phyloP scores from a whole-genome alignment of 2,888 invertebrate genomes.

The Parelbella ahira region DNA sequence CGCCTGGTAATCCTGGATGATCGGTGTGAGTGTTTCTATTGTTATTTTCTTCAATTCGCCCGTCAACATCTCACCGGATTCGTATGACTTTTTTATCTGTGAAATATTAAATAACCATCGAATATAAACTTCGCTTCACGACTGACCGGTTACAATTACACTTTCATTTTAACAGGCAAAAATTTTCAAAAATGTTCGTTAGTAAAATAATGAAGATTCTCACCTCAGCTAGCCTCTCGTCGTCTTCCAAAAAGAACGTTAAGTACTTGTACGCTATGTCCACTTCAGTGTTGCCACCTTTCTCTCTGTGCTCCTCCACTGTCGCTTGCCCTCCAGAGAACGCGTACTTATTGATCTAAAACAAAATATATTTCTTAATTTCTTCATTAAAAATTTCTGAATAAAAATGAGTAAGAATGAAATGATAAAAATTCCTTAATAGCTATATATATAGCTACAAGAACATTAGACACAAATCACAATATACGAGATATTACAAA shows the following conservation, averaged over 20 bases:
- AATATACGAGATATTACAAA: too few species aligned
- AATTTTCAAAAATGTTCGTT: too few species aligned
- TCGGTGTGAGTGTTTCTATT: slow-evolving; percentile 84
- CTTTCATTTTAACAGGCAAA: too few species aligned
- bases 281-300: slow-evolving; percentile 97
- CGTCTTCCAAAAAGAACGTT: slow-evolving; percentile 96
- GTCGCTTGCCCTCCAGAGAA: slow-evolving; percentile 98
- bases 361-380: too few species aligned
- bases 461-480: too few species aligned
- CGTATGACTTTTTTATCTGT: slow-evolving; percentile 85
- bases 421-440: too few species aligned
- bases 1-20: slow-evolving; percentile 91
- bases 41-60: slow-evolving; percentile 97
- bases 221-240: slow-evolving; percentile 89
- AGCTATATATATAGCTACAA: too few species aligned
- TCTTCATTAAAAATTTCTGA: too few species aligned
- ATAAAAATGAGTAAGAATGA: too few species aligned
- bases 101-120: slow-evolving; percentile 1
- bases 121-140: too few species aligned
- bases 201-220: too few species aligned
- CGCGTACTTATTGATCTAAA: slow-evolving; percentile 95
- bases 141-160: too few species aligned
- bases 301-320: slow-evolving; percentile 92
- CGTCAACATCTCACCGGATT: slow-evolving; percentile 93
- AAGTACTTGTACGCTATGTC: slow-evolving; percentile 98